phyloP scores from a whole-genome alignment of 2,113 vertebrate species.

The Brevimyrus niger region DNA sequence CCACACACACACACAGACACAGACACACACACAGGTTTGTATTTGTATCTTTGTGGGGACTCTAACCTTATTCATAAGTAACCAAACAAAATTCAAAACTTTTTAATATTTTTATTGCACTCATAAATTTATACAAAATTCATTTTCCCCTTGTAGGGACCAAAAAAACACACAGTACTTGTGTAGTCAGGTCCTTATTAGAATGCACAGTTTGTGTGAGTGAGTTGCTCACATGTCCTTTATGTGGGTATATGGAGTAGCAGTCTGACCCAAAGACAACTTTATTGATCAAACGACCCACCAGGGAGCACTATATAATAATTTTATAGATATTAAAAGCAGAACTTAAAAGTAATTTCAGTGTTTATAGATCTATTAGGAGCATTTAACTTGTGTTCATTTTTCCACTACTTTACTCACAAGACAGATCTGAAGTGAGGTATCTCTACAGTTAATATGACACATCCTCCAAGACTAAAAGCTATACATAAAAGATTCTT shows the following conservation, averaged over 20 bases:
- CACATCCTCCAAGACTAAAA: slow-evolving; percentile 70
- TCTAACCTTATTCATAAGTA: not conserved
- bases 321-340: slow-evolving; percentile 8
- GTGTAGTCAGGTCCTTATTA: not conserved
- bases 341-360: slow-evolving; percentile 7
- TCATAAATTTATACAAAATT: not conserved
- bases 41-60: not conserved
- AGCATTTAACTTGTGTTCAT: not conserved
- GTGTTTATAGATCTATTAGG: slow-evolving; percentile 1
- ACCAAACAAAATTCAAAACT: not conserved
- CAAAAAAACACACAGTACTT: not conserved
- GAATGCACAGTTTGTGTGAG: not conserved
- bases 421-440: slow-evolving; percentile 57
- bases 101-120: not conserved
- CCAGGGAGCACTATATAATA: not conserved
- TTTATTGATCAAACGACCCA: not conserved
- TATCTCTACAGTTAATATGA: slow-evolving; percentile 75
- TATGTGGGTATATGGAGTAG: not conserved
- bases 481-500: slow-evolving; percentile 72
- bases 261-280: not conserved
- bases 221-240: not conserved
- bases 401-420: slow-evolving; percentile 25
- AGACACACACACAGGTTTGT: not conserved
- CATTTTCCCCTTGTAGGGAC: not conserved
- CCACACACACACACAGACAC: not conserved